Conservation (phyloP, 53 echinoderm and acorn worm genomes). For the Pentamera pediparva region DNA sequence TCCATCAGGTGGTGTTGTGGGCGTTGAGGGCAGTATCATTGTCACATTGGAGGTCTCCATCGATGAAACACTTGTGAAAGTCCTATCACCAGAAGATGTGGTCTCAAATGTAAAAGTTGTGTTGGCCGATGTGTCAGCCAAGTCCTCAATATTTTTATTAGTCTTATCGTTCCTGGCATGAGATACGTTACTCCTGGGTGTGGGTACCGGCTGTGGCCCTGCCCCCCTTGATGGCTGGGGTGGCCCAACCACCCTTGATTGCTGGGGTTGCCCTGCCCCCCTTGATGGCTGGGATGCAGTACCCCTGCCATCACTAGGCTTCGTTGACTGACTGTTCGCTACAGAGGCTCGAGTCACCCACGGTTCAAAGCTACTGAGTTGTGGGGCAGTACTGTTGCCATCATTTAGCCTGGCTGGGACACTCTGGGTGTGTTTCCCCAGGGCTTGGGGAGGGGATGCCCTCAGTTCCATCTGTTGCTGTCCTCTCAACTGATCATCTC, state of each 20-base stretch:
- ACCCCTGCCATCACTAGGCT: no score
- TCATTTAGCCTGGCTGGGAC: conserved; percentile 11
- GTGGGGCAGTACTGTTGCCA: background rate
- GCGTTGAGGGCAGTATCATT: conserved; percentile 4
- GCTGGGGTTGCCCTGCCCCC: conserved; percentile 25
- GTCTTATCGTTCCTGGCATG: no score
- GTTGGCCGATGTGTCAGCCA: conserved; percentile 6
- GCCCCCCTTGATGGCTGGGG: conserved; percentile 34
- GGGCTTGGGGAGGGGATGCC: conserved; percentile 7
- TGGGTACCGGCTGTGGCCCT: conserved; percentile 29
- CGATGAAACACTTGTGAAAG: conserved; percentile 79
- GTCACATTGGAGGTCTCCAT: conserved; percentile 57
- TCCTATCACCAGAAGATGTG: conserved; percentile 30
- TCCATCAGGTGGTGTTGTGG: conserved; percentile 6
- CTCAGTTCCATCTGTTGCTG: background rate
- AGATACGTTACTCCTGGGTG: conserved; percentile 31
- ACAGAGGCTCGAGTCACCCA: conserved; percentile 18
- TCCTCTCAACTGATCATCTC: conserved; percentile 6
- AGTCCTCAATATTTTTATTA: background rate
- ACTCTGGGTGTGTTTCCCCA: conserved; percentile 13
- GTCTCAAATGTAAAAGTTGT: conserved; percentile 38
- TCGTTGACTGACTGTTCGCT: background rate
- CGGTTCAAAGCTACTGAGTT: background rate
- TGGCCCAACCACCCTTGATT: conserved; percentile 32
- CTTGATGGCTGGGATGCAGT: background rate